Percentiles rank a stretch among this genome's conserved stretches.
Conservation (phyloP, 2,113 vertebrate species). For the Quiscalus mexicanus region DNA sequence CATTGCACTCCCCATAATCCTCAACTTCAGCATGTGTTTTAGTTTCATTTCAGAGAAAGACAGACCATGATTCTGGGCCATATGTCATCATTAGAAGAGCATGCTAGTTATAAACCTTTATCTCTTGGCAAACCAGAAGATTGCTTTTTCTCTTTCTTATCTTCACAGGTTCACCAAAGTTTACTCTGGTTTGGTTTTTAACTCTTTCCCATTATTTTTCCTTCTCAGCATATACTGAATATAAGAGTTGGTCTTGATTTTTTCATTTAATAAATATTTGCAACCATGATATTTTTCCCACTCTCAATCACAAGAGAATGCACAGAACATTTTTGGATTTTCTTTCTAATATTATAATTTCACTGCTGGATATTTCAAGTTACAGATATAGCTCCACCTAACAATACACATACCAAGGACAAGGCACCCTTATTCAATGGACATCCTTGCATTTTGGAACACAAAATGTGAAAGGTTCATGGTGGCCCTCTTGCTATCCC, state of each 20-base stretch:
- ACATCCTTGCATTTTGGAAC: background rate
- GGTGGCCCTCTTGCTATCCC: background rate
- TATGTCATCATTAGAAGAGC: constrained; percentile 43
- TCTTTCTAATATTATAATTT: background rate
- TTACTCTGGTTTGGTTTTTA: background rate
- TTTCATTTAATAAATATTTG: background rate
- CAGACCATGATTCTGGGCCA: background rate
- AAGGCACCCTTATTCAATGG: background rate
- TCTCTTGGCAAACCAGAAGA: constrained; percentile 21
- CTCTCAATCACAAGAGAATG: background rate
- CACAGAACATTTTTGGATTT: background rate
- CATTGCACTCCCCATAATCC: background rate
- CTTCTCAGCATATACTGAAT: accelerated
- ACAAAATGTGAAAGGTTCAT: background rate
- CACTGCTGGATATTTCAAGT: background rate
- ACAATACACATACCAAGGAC: background rate
- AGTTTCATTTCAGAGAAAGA: constrained; percentile 21
- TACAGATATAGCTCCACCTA: background rate
- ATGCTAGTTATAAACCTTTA: constrained; percentile 49
- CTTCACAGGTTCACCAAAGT: background rate
- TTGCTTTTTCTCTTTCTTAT: constrained; percentile 18
- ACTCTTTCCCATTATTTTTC: background rate
- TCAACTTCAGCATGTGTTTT: background rate
- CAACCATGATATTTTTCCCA: background rate
- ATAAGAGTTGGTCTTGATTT: background rate